Evolutionary conservation across 1,140 invertebrate species (phyloP), one percentile per base, ranked within the genome.

Genomic region (Pygmarrhopalites habei): DNA sequence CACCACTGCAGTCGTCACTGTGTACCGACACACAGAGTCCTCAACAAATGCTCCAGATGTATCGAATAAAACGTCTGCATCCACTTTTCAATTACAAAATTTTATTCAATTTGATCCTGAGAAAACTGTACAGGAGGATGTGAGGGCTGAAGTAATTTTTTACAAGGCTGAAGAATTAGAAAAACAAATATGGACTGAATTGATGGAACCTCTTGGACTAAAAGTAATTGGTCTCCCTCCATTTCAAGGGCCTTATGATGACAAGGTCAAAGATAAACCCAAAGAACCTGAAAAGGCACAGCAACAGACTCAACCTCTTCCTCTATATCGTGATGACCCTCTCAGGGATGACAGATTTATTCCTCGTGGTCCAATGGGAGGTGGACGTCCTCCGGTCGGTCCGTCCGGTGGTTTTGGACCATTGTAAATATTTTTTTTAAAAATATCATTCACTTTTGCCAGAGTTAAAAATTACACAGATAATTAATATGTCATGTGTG

Each of bases 181-280:
- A 47, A 30, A 35, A 17, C 39, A 60, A 46, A 62, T 67, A 56
- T 67, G 61, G 60, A 2, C 14, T 0, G 57, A 62, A 28, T 35
- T 67, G 15, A 47, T 67, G 47, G 65, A 63, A 23, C 65, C 65
- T 12, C 1, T 67, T 12, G 58, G 57, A 43, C n/a, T 67, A 7
- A 32, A 51, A 26, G 65, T 63, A 5, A 35, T 62, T 15, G 65
- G 60, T 35, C 39, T 41, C 10, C 47, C 65, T 17, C 65, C 65
- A 25, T n/a, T 63, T 23, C 61, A 29, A 19, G 60, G 60, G 7
- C 60, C 65, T 30, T 67, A 67, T 46, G 65, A 66, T 26, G 56
- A 59, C 47, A 58, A 62, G 25, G 46, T 41, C 2, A 51, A 49
- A 32, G 19, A 29, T 1, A 25, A 5, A 26, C 28, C n/a, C 1